Evolutionary conservation across 1,140 invertebrate species (phyloP), one percentile per base, ranked within the genome.

Genomic region (Chlorops oryzae): DNA sequence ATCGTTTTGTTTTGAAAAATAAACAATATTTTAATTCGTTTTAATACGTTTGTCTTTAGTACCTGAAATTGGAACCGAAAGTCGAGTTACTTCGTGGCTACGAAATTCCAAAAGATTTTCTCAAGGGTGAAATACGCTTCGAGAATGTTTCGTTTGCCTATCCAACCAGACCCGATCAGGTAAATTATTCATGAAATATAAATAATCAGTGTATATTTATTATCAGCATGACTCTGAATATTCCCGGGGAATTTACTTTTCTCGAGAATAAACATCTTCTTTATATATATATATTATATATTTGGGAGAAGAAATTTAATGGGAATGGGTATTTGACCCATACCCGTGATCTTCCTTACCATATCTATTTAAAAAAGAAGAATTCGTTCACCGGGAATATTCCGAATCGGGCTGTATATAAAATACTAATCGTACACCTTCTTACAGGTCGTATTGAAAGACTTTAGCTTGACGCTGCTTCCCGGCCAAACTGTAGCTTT

Each of bases 401-500:
- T n/a, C n/a, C n/a, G n/a, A n/a, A n/a, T n/a, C n/a, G n/a, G n/a
- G n/a, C n/a, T n/a, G n/a, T n/a, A n/a, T 15, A 28, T 35, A 15
- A 12, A 17, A 39, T 52, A 43, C 45, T 28, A 32, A 32, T 24
- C 50, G 74, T 77, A 46, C 22, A 34, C 51, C 51, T 35, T 20
- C 48, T 68, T 74, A 43, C 62, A 89, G 81, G 58, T 78, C 23
- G 81, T 96, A 24, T 72, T 96, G 25, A 81, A 86, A 48, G 78
- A 91, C 65, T 91, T 96, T 56, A 88, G 80, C 64, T 70, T 96
- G 21, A 78, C 76, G 37, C 81, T 97, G 57, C 86, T 85, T 4
- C 81, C 87, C 15, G 92, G 92, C n/a, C 85, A 87, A 76, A 86
- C 90, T 2, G 85, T 96, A 3, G 93, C 92, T 10, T 80, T 96